Percentiles rank a stretch among this genome's conserved stretches.
These are phyloP conservation scores for Anhinga anhinga DNA, from an alignment of 2,113 vertebrate species.

Conservation along the genomic window DNA sequence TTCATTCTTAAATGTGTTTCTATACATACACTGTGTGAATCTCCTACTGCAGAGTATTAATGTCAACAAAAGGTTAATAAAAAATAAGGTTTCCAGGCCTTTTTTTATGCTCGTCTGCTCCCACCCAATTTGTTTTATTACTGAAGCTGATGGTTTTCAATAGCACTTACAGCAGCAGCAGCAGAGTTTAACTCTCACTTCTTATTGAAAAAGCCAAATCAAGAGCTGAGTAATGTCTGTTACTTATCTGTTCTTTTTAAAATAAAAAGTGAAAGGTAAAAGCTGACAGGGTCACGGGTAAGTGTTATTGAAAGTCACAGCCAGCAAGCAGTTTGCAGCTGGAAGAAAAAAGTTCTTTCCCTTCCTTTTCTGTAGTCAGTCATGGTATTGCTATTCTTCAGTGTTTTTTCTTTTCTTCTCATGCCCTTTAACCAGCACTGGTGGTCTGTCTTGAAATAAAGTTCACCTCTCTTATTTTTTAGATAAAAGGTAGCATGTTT, in stretches of 20 bases:
- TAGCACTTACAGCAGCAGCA: background rate
- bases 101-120: background rate
- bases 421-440: background rate
- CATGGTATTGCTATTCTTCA: background rate
- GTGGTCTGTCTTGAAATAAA: background rate
- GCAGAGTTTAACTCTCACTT: conserved; percentile 20
- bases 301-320: background rate
- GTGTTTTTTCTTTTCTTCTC: background rate
- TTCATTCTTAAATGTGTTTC: conserved; percentile 13
- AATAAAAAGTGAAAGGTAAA: conserved; percentile 41
- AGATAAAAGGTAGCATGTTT: background rate
- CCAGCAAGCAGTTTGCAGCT: background rate
- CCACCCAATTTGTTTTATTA: conserved; percentile 35
- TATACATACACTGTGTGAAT: background rate
- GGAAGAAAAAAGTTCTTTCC: background rate
- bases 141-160: conserved; percentile 19
- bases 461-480: background rate
- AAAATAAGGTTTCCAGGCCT: background rate
- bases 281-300: background rate
- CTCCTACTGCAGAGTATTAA: conserved; percentile 34
- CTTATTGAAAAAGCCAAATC: conserved; percentile 39
- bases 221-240: conserved; percentile 6
- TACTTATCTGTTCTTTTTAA: conserved; percentile 24
- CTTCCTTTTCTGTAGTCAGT: background rate
- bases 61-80: conserved; percentile 64